Evolutionary conservation across 2,113 vertebrate species (phyloP), one percentile per base, ranked within the genome.

Genomic region (Calypte anna): DNA sequence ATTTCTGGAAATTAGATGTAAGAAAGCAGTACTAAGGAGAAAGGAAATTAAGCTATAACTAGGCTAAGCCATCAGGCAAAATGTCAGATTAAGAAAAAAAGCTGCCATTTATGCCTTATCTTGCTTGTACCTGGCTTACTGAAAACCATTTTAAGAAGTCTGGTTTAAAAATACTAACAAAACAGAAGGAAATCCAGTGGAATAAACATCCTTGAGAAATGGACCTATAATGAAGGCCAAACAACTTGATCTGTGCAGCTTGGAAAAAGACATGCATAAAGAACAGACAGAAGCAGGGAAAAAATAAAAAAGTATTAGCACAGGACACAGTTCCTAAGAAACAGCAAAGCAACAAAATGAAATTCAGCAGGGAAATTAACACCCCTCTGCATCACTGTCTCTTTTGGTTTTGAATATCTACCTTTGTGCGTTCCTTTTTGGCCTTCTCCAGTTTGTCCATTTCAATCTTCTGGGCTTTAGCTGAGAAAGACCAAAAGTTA

Each of bases 381-480:
- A 79, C 40, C 25, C 1, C 38, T 36, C 44, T 57, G 31, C 18
- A 55, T 6, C 12, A 92, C 40, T 13, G 22, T 15, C 48, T 70
- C 67, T 88, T 14, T 18, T 19, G 38, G 59, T 16, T 77, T 50
- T 43, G 64, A 67, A 43, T 8, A 70, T 86, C 97, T 96, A 99
- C 99, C 98, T 99, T 99, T 25, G 99, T 99, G 73, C 99, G 97
- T 48, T 99, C 99, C 92, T 99, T 99, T 96, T 99, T 99, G 95
- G 99, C 99, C 92, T 99, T 99, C 96, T 99, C 99, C 92, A 99
- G 30, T 91, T 99, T 99, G 97, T 99, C 99, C 99, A 99, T 99
- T 97, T 99, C 99, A 14, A 99, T 98, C 95, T 99, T 99, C 97
- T 99, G 99, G 61, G 99, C 99, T 98, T 99, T 99, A 54, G 99